phyloP scores from a whole-genome alignment of 1,140 invertebrate genomes.

The Dendrolimus punctatus region DNA sequence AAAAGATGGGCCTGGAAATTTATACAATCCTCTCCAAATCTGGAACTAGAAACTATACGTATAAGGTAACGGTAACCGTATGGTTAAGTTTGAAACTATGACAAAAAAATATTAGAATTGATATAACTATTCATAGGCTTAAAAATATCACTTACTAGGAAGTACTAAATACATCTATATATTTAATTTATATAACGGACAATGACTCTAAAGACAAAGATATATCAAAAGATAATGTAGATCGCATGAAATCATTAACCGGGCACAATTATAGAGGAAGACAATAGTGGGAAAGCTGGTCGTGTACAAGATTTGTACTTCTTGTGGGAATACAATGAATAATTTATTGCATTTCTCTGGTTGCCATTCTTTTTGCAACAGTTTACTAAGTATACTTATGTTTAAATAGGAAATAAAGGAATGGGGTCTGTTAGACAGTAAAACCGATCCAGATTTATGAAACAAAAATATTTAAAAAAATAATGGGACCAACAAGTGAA shows the following conservation, averaged over 20 bases:
- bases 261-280: conserved; percentile 34
- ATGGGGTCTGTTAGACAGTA: not conserved
- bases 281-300: conserved; percentile 52
- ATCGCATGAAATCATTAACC: conserved; percentile 39
- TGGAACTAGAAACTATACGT: no score
- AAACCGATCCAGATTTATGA: no score
- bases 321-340: conserved; percentile 43
- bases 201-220: conserved; percentile 4
- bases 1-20: no score
- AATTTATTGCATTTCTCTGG: conserved; percentile 36
- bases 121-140: no score
- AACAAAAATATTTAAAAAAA: no score
- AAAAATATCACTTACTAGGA: no score
- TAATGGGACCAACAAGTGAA: no score
- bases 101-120: no score
- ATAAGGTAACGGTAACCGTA: no score
- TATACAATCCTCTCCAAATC: no score
- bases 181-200: conserved; percentile 3
- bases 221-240: conserved; percentile 11
- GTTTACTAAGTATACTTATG: not conserved
- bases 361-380: conserved; percentile 4
- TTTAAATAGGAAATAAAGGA: not conserved
- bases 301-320: conserved; percentile 45
- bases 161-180: not conserved
- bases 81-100: no score